Percentiles rank a stretch among this genome's conserved stretches.
Conservation (phyloP, 2,888 invertebrate species). For the Epistrophe grossulariae region DNA sequence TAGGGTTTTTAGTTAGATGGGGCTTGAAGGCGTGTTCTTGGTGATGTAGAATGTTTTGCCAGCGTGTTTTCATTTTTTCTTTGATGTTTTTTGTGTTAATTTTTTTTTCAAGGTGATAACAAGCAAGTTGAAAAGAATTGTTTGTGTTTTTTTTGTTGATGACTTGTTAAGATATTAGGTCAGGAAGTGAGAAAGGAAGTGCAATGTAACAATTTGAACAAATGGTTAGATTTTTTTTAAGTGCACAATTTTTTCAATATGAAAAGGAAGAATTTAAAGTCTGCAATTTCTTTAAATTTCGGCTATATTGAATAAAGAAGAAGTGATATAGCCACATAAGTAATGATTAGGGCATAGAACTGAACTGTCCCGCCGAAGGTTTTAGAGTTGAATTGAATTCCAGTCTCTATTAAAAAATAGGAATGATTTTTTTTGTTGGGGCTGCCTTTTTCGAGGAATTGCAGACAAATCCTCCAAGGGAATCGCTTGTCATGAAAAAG, state of each 20-base stretch:
- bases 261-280: too few relatives aligned
- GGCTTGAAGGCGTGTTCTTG: slow-evolving; percentile 43
- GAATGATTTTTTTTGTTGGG: too few relatives aligned
- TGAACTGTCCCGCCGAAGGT: too few relatives aligned
- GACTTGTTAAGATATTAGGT: slow-evolving; percentile 9
- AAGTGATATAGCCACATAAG: too few relatives aligned
- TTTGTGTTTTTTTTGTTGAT: slow-evolving; percentile 15
- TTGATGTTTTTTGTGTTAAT: slow-evolving; percentile 34
- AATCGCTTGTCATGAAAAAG: too few relatives aligned
- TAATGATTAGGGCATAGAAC: too few relatives aligned
- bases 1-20: slow-evolving; percentile 17
- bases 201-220: neutral
- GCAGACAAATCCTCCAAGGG: too few relatives aligned
- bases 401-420: too few relatives aligned
- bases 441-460: too few relatives aligned
- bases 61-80: slow-evolving; percentile 5
- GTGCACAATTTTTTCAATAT: neutral
- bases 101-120: slow-evolving; percentile 55
- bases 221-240: neutral
- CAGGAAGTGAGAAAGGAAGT: slow-evolving; percentile 53
- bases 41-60: slow-evolving; percentile 48
- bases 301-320: too few relatives aligned
- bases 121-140: slow-evolving; percentile 55
- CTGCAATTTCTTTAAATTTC: too few relatives aligned
- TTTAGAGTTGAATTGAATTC: too few relatives aligned